phyloP scores from a whole-genome alignment of 2,888 invertebrate genomes.

The Merodon equestris region DNA sequence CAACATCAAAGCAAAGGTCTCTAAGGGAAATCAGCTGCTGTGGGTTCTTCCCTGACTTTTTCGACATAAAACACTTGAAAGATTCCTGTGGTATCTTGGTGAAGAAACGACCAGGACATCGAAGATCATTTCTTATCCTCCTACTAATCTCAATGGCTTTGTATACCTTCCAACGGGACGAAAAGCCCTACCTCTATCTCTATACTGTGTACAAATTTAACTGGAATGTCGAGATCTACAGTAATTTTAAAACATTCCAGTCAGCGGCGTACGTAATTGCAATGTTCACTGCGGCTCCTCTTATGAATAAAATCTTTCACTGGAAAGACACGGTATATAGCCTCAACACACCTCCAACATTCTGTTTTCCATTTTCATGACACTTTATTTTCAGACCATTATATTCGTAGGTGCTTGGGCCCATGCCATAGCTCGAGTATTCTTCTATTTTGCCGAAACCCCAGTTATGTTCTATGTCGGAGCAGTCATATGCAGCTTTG shows the following conservation, averaged over 20 bases:
- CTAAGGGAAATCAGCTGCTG: constrained; percentile 81
- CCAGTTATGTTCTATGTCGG: constrained; percentile 84
- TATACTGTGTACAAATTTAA: constrained; percentile 86
- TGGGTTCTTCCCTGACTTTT: constrained; percentile 85
- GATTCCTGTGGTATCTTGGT: constrained; percentile 83
- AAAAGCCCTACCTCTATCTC: constrained; percentile 86
- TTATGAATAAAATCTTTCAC: constrained; percentile 84
- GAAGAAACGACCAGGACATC: constrained; percentile 81
- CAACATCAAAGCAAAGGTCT: constrained; percentile 83
- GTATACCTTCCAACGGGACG: constrained; percentile 91
- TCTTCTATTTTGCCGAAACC: constrained; percentile 82
- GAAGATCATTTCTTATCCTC: constrained; percentile 83
- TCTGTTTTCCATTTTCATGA: too few species aligned
- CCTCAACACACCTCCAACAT: too few species aligned
- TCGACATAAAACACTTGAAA: constrained; percentile 84
- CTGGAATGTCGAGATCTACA: constrained; percentile 86
- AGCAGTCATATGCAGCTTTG: constrained; percentile 86
- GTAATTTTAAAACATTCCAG: constrained; percentile 86
- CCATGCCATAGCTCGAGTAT: constrained; percentile 84
- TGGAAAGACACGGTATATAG: constrained; percentile 86
- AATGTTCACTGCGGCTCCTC: constrained; percentile 85
- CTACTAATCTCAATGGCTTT: constrained; percentile 87
- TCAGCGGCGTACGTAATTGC: constrained; percentile 86
- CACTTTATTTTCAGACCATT: constrained; percentile 80
- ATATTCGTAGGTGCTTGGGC: constrained; percentile 86